A percentile compares a stretch with the other conserved stretches of the same genome.
Conservation (phyloP, 1,140 invertebrate species). For the Amphibalanus amphitrite region DNA sequence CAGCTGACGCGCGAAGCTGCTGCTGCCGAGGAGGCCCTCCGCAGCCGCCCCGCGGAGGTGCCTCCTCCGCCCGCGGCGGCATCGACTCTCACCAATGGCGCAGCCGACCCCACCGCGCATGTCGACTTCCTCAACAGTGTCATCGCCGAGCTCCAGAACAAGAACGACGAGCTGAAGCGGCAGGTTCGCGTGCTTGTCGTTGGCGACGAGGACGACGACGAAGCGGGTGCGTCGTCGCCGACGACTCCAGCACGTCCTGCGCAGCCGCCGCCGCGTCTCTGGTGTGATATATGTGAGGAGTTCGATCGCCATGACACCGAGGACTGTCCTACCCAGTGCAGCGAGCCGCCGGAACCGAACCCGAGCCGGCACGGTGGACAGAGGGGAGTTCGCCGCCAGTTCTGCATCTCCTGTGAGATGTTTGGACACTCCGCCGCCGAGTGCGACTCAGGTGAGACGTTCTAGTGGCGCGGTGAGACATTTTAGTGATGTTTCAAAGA, state of each 20-base stretch:
- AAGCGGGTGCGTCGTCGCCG: neutral
- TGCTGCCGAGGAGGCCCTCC: too few species aligned
- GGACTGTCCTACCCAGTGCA: constrained; percentile 70
- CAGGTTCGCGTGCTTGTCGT: constrained; percentile 61
- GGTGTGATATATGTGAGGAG: constrained; percentile 93
- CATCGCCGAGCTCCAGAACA: constrained; percentile 85
- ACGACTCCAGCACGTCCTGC: constrained; percentile 11
- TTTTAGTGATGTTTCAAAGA: too few species aligned
- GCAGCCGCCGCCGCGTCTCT: constrained; percentile 51
- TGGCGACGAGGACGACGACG: constrained; percentile 34
- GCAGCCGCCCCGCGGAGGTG: too few species aligned
- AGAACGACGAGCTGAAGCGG: constrained; percentile 64
- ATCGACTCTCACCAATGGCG: constrained; percentile 32
- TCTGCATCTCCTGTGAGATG: constrained; percentile 13
- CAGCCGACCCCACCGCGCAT: constrained; percentile 47
- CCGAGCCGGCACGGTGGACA: constrained; percentile 11
- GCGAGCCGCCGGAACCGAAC: constrained; percentile 9
- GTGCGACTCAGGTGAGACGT: too few species aligned
- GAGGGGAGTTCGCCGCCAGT: constrained; percentile 4
- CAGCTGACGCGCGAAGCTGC: too few species aligned
- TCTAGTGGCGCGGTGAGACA: too few species aligned
- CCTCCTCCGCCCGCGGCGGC: constrained; percentile 19
- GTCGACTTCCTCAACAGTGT: constrained; percentile 88
- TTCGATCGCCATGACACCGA: constrained; percentile 95
- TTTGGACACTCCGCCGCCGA: too few species aligned